Percentiles rank a stretch among this genome's conserved stretches.
Conservation (phyloP, 37 sponge, comb jelly and placozoan genomes). For the Diacarnus erythraeanus region DNA sequence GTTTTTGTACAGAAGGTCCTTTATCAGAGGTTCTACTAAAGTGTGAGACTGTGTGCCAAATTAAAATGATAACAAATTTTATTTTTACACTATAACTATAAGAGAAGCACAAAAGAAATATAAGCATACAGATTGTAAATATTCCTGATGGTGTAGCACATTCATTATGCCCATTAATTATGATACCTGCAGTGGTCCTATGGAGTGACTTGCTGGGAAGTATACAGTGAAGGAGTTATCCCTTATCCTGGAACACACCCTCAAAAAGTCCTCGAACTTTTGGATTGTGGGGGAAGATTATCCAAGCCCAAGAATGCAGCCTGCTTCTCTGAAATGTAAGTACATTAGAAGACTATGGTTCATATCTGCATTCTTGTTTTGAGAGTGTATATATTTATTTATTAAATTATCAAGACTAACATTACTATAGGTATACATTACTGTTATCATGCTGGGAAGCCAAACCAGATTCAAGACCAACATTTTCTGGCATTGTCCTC, state of each 20-base stretch:
- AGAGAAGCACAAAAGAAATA: too few relatives aligned
- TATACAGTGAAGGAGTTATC: slow-evolving; percentile 31
- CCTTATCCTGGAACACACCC: slow-evolving; percentile 44
- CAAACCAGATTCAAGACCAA: not conserved
- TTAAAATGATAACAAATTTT: too few relatives aligned
- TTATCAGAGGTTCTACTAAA: too few relatives aligned
- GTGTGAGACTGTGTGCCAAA: too few relatives aligned
- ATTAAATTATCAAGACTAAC: too few relatives aligned
- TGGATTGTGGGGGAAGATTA: slow-evolving; percentile 17
- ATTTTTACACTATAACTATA: too few relatives aligned
- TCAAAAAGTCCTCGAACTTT: not conserved
- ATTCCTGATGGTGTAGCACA: too few relatives aligned
- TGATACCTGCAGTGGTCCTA: slow-evolving; percentile 41
- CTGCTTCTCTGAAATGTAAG: slow-evolving; percentile 1
- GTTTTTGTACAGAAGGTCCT: too few relatives aligned
- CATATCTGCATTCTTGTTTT: too few relatives aligned
- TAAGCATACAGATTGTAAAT: too few relatives aligned
- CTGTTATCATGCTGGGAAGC: slow-evolving; percentile 9
- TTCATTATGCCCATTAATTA: too few relatives aligned
- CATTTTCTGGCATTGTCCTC: not conserved
- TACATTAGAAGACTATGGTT: too few relatives aligned
- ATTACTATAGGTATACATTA: not conserved
- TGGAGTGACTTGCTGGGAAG: slow-evolving; percentile 56
- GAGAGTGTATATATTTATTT: not conserved
- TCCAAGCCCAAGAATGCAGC: slow-evolving; percentile 23